Conservation (phyloP, 1,140 invertebrate genomes). For the Dendroctonus ponderosae region DNA sequence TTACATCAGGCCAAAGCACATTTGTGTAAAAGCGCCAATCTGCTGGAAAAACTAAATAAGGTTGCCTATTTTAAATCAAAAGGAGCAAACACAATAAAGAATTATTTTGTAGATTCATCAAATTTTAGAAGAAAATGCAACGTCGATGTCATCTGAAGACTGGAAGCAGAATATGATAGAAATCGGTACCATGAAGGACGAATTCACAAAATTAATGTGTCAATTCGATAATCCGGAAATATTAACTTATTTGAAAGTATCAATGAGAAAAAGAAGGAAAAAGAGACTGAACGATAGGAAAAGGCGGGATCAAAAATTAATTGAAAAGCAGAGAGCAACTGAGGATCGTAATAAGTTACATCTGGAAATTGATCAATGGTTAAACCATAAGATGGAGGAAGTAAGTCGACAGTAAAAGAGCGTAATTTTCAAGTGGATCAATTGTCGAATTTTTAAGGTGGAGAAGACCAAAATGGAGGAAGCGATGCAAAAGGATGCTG, state of each 20-base stretch:
- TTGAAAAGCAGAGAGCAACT: conserved; percentile 50
- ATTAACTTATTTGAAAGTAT: conserved; percentile 52
- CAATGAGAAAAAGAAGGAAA: conserved; percentile 55
- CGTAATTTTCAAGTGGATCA: conserved; percentile 3
- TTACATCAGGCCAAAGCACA: conserved; percentile 42
- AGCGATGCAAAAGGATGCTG: conserved; percentile 65
- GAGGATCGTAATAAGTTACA: conserved; percentile 52
- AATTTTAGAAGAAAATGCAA: conserved; percentile 51
- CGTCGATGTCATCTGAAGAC: conserved; percentile 52
- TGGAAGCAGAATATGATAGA: conserved; percentile 55
- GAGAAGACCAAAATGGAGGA: conserved; percentile 63
- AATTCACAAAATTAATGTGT: conserved; percentile 51
- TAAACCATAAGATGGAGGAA: conserved; percentile 59
- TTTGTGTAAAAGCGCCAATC: conserved; percentile 40
- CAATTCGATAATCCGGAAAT: conserved; percentile 51
- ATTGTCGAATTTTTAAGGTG: conserved; percentile 43
- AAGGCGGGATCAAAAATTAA: conserved; percentile 51
- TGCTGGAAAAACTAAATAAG: conserved; percentile 51
- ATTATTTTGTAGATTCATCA: conserved; percentile 42
- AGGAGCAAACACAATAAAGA: neutral
- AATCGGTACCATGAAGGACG: conserved; percentile 52
- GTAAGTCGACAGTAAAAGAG: conserved; percentile 4
- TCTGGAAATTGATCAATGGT: conserved; percentile 62
- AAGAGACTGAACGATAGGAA: conserved; percentile 59
- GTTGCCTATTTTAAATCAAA: conserved; percentile 23